Evolutionary conservation across 1,140 invertebrate species (phyloP), one percentile per base, ranked within the genome.

Genomic region (Vanessa tameamea): DNA sequence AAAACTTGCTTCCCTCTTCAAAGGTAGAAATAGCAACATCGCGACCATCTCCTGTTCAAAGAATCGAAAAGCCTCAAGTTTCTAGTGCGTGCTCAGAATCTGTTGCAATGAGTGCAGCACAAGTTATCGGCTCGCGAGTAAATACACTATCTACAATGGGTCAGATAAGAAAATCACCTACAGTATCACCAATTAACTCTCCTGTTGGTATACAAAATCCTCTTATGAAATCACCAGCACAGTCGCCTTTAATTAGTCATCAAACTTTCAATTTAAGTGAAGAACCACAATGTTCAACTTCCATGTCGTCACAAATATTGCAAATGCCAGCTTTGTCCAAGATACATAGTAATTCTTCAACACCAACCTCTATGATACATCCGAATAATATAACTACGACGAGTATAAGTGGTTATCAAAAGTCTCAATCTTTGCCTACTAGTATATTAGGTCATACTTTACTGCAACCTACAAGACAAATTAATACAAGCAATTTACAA

Each of bases 251-350:
- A 48, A 82, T 91, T 16, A 67, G 82, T 23, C 87, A 87, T 78
- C 88, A 88, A 78, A 47, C 82, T 43, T 89, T 82, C 72, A 83
- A 77, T 43, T 73, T 66, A 47, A 77, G 75, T 66, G 89, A 91
- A 69, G 89, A 92, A 31, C 57, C 76, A 13, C 77, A 77, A 64
- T 80, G 73, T 70, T 57, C 81, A 20, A 85, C 82, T 8, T 81
- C 88, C 4, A 81, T 86, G 7, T 75, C 87, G 37, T 89, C 89
- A 57, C 93, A 93, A 85, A 87, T 92, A 55, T 90, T 93, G 61
- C 92, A 93, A 87, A 93, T 93, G 92, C 93, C 93, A 67, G 91
- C 92, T 23, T 78, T 93, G 14, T 92, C 93, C 15, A 93, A 93
- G 86, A 93, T 93, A 66, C 90, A 93, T 72, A 89, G 80, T 69